Conservation (phyloP, 2,797 vertebrate species). For the Crenuchus spilurus region DNA sequence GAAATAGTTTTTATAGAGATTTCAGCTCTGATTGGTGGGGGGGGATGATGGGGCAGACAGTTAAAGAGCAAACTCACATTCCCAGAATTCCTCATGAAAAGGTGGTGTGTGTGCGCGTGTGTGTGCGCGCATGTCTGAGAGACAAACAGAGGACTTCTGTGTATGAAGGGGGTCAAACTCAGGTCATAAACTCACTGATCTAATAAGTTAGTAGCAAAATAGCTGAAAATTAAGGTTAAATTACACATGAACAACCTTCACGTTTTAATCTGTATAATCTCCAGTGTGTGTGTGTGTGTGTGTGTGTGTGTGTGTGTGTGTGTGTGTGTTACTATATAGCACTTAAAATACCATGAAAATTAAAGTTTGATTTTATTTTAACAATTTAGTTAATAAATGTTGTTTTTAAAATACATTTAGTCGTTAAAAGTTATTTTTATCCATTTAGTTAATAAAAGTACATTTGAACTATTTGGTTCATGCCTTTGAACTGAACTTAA, state of each 20-base stretch:
- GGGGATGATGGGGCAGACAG: not conserved
- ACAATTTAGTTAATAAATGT: too few relatives aligned
- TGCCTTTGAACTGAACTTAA: conserved; percentile 35
- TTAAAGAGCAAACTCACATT: not conserved
- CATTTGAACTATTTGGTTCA: conserved; percentile 32
- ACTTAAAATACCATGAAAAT: too few relatives aligned
- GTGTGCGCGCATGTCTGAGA: not conserved
- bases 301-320: conserved; percentile 25
- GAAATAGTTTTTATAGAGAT: too few relatives aligned
- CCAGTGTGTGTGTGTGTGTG: not conserved
- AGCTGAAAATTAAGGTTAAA: conserved; percentile 15
- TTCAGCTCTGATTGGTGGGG: not conserved
- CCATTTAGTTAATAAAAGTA: conserved; percentile 31
- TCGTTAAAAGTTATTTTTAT: conserved; percentile 28
- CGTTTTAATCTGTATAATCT: conserved; percentile 24
- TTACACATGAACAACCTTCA: not conserved
- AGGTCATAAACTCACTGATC: not conserved
- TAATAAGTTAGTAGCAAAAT: not conserved
- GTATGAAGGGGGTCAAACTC: not conserved
- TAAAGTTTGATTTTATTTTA: too few relatives aligned
- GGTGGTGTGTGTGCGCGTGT: not conserved
- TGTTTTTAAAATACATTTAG: too few relatives aligned
- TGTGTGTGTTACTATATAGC: too few relatives aligned
- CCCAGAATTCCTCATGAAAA: conserved; percentile 5
- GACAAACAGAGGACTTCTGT: conserved; percentile 3